Evolutionary conservation across 2,113 vertebrate genomes (phyloP).

Genomic region (Telmatochromis sp.): DNA sequence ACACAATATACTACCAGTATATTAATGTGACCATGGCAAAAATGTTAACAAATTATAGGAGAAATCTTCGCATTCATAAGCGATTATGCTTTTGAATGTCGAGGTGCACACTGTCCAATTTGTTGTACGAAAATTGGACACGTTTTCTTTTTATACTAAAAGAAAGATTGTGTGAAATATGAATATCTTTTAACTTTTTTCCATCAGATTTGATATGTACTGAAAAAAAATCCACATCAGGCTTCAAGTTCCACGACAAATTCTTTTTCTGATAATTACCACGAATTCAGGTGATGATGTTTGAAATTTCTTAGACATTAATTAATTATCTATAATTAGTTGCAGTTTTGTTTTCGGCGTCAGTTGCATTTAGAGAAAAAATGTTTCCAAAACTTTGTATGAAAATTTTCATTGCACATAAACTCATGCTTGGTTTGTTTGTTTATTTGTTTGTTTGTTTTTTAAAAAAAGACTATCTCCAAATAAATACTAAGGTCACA

Average conservation of each 20-base stretch:
- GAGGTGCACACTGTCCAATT: neutral
- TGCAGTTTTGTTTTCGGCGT: neutral
- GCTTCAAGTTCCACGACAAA: neutral
- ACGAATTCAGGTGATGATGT: neutral
- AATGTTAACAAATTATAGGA: neutral
- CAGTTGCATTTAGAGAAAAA: neutral
- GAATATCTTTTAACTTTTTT: neutral
- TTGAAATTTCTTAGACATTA: neutral
- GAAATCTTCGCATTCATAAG: neutral
- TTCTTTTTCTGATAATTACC: neutral
- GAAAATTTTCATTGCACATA: neutral
- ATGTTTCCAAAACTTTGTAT: neutral
- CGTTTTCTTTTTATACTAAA: neutral
- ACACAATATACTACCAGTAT: neutral
- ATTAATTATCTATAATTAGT: neutral
- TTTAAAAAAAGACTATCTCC: neutral
- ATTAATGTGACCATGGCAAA: neutral
- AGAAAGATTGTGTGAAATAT: neutral
- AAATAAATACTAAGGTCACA: neutral
- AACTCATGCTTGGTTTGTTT: neutral
- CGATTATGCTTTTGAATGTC: neutral
- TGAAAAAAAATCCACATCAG: neutral
- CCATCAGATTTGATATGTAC: neutral
- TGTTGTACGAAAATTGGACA: accelerated
- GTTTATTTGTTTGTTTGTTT: neutral